A percentile compares a stretch with the other conserved stretches of the same genome.
These are phyloP conservation scores for Desmodus rotundus DNA, from an alignment of 2,113 vertebrate genomes.

Conservation along the genomic window DNA sequence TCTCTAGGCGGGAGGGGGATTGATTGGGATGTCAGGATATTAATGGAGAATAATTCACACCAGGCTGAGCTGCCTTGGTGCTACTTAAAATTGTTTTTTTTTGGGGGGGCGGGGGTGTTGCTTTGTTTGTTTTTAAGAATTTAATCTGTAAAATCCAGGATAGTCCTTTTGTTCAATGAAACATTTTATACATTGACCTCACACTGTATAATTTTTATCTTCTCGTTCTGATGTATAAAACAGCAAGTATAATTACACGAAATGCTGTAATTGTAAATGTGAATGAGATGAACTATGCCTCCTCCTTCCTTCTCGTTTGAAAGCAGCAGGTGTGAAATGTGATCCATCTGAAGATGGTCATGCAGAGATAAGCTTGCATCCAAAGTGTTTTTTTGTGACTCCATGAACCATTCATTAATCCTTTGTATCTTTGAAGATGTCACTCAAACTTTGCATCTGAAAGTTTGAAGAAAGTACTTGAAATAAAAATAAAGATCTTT, in stretches of 20 bases:
- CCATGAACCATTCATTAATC: constrained; percentile 24
- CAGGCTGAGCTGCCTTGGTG: background rate
- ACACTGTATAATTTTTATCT: constrained; percentile 49
- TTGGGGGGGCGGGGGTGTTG: background rate
- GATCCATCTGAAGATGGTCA: background rate
- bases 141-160: constrained; percentile 33
- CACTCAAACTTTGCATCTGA: constrained; percentile 62
- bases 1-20: background rate
- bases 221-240: constrained; percentile 27
- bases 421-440: constrained; percentile 44
- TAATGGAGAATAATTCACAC: background rate
- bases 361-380: background rate
- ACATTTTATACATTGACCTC: constrained; percentile 58
- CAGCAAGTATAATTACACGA: background rate
- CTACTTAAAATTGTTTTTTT: background rate
- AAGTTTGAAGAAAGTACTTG: constrained; percentile 74
- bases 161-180: constrained; percentile 22
- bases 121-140: constrained; percentile 34
- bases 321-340: background rate
- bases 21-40: background rate
- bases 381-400: background rate
- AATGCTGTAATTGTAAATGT: background rate
- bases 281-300: constrained; percentile 24
- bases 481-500: constrained; percentile 68
- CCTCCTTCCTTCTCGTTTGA: background rate